Evolutionary conservation across 2,888 invertebrate genomes (phyloP).

Genomic region (Hoplodrina ambigua): DNA sequence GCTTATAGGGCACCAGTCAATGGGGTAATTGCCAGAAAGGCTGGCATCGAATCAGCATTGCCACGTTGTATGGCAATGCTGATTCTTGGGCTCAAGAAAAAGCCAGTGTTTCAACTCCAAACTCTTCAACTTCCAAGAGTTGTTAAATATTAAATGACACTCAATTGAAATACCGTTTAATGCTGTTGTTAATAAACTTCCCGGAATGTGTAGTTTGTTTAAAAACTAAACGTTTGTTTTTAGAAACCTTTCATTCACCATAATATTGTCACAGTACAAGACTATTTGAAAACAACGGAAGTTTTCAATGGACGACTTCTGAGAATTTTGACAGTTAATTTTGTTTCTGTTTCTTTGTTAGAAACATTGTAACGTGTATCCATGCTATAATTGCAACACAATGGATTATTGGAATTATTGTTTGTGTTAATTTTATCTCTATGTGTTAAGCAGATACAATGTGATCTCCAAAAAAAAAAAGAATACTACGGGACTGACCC

Average conservation of each 20-base stretch:
- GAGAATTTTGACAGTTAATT: constrained; percentile 8
- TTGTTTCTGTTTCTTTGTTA: constrained; percentile 1
- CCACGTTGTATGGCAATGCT: too few relatives aligned
- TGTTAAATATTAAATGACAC: background rate
- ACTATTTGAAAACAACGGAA: constrained; percentile 32
- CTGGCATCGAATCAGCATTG: too few relatives aligned
- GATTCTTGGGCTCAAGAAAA: too few relatives aligned
- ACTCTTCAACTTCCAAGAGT: too few relatives aligned
- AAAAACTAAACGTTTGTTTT: constrained; percentile 22
- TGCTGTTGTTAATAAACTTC: background rate
- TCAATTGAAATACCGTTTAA: background rate
- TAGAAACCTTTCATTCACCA: constrained; percentile 10
- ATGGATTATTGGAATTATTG: background rate
- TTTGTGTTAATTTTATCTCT: background rate
- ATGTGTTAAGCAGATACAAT: too few relatives aligned
- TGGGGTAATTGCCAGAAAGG: too few relatives aligned
- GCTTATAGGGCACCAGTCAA: too few relatives aligned
- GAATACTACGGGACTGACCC: too few relatives aligned
- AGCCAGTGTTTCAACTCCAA: too few relatives aligned
- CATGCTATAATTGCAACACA: background rate
- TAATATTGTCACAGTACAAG: background rate
- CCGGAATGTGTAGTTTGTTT: constrained; percentile 8
- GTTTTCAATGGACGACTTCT: constrained; percentile 8
- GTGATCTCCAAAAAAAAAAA: too few relatives aligned
- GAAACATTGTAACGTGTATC: constrained; percentile 1